A percentile compares a stretch with the other conserved stretches of the same genome.
These are phyloP conservation scores for Azorinus chamasolen DNA, from an alignment of 2,888 invertebrate genomes.

Conservation along the genomic window DNA sequence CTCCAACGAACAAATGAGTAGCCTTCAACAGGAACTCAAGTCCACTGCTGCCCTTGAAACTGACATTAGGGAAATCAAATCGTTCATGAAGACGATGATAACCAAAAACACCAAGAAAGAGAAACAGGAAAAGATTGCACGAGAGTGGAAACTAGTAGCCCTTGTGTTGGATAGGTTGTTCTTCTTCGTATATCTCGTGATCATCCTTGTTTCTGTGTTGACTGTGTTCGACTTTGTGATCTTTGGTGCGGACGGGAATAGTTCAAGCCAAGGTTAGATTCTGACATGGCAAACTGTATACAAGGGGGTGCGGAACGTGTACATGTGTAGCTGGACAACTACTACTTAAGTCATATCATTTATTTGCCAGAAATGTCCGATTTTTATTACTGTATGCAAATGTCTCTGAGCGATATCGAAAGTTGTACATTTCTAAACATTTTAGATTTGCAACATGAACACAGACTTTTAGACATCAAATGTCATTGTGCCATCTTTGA, in stretches of 20 bases:
- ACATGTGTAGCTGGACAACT: no score
- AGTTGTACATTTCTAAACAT: no score
- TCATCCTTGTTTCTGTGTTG: slow-evolving; percentile 81
- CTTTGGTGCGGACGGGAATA: slow-evolving; percentile 55
- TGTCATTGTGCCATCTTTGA: no score
- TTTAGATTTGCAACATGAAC: no score
- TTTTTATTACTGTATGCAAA: no score
- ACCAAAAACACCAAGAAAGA: slow-evolving; percentile 79
- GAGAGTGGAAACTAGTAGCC: slow-evolving; percentile 85
- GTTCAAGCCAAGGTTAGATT: no score
- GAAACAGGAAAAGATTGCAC: slow-evolving; percentile 75
- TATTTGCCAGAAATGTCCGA: no score
- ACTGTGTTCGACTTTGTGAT: slow-evolving; percentile 80
- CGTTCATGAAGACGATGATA: slow-evolving; percentile 74
- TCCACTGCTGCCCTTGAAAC: slow-evolving; percentile 70
- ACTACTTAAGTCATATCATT: no score
- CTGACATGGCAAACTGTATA: no score
- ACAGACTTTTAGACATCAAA: no score
- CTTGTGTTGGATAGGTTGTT: slow-evolving; percentile 84
- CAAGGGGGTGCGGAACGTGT: no score
- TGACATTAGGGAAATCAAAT: slow-evolving; percentile 83
- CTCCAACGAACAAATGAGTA: neutral
- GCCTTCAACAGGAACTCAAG: slow-evolving; percentile 29
- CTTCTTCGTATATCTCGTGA: slow-evolving; percentile 83
- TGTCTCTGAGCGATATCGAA: no score